These are phyloP conservation scores for Parasteatoda lunata DNA, from an alignment of 2,888 invertebrate genomes.

Conservation along the genomic window DNA sequence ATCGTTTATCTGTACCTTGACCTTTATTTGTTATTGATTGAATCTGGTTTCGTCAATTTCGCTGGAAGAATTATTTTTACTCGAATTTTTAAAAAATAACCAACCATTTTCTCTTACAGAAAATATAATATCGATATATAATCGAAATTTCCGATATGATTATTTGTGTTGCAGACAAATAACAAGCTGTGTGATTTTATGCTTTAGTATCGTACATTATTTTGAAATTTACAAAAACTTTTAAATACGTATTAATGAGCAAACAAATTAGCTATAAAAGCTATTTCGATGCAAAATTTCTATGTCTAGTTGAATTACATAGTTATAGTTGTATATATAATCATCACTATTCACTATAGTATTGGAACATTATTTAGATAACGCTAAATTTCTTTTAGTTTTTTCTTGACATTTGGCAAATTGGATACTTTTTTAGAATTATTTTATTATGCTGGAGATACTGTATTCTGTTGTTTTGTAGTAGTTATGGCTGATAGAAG, in stretches of 20 bases:
- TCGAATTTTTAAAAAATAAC: no score
- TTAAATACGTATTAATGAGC: background rate
- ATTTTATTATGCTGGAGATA: constrained; percentile 63
- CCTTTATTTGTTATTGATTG: no score
- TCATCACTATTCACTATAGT: background rate
- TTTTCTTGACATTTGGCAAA: constrained; percentile 59
- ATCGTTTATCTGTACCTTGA: no score
- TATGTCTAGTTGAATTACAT: background rate
- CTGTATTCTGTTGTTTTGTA: constrained; percentile 78
- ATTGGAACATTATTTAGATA: constrained; percentile 9
- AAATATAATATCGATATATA: no score
- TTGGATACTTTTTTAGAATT: constrained; percentile 54
- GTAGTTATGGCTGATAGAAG: constrained; percentile 99
- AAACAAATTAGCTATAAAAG: background rate
- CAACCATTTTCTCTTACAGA: no score
- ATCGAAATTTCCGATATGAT: no score
- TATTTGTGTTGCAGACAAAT: no score
- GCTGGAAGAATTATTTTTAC: no score
- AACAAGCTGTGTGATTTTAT: background rate
- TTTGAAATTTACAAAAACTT: background rate
- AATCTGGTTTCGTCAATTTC: no score
- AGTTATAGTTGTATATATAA: background rate
- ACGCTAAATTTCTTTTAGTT: constrained; percentile 14
- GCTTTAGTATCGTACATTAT: background rate
- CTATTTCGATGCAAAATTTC: background rate